Percentiles rank a stretch among this genome's conserved stretches.
Conservation (phyloP, 2,888 invertebrate genomes). For the Apantesis nais region DNA sequence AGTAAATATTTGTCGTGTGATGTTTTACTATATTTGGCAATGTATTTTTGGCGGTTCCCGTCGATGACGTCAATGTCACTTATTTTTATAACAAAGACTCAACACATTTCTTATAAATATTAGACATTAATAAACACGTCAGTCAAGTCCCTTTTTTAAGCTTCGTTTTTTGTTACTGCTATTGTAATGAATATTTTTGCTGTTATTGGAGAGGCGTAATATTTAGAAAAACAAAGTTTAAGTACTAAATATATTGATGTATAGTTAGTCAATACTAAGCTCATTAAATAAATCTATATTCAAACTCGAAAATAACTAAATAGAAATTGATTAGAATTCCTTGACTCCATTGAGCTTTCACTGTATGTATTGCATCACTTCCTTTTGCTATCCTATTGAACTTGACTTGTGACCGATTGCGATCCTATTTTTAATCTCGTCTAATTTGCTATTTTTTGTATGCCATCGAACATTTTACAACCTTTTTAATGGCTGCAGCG, state of each 20-base stretch:
- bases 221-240: no score
- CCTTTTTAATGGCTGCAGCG: neutral
- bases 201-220: no score
- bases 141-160: neutral
- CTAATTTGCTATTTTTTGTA: neutral
- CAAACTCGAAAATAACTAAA: no score
- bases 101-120: neutral
- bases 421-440: neutral
- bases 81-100: conserved; percentile 1
- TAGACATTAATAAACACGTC: neutral
- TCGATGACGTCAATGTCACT: conserved; percentile 10
- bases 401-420: no score
- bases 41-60: conserved; percentile 1
- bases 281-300: neutral
- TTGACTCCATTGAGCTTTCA: neutral
- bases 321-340: neutral
- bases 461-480: neutral
- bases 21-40: conserved; percentile 5
- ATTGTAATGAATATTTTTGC: neutral
- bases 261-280: neutral
- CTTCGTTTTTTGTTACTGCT: neutral
- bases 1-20: neutral
- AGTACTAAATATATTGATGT: neutral
- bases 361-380: neutral
- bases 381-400: no score